Conservation (phyloP, 2,797 vertebrate species). For the Taenioides sp. region DNA sequence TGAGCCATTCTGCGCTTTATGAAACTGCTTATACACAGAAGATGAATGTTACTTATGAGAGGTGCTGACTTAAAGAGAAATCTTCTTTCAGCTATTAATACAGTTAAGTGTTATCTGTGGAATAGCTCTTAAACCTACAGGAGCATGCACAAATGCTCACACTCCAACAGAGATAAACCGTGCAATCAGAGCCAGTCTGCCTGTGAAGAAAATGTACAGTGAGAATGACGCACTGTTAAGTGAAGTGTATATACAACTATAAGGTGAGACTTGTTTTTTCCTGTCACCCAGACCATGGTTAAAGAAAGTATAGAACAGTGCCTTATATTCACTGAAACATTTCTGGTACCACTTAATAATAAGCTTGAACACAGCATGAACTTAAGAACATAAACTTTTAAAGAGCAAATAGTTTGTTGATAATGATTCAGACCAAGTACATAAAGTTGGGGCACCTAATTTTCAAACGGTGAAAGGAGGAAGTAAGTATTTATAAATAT, state of each 20-base stretch:
- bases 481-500: too few species aligned
- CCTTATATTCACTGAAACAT: background rate
- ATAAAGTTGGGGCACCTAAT: too few species aligned
- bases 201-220: conserved; percentile 24
- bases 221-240: conserved; percentile 39
- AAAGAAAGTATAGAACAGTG: background rate
- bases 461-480: too few species aligned
- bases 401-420: too few species aligned
- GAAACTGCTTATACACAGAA: background rate
- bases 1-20: background rate
- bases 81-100: conserved; percentile 15
- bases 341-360: background rate
- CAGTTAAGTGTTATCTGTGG: background rate
- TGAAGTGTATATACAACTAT: conserved; percentile 29
- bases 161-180: conserved; percentile 20
- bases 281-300: conserved; percentile 21
- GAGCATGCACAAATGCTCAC: background rate
- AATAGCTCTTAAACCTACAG: conserved; percentile 9
- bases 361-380: too few species aligned
- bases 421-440: too few species aligned
- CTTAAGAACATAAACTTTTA: too few species aligned
- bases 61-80: conserved; percentile 20
- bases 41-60: conserved; percentile 14
- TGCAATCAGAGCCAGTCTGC: conserved; percentile 42
- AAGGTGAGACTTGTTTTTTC: conserved; percentile 35